Conservation (phyloP, 2,797 vertebrate genomes). For the Parambassis ranga region DNA sequence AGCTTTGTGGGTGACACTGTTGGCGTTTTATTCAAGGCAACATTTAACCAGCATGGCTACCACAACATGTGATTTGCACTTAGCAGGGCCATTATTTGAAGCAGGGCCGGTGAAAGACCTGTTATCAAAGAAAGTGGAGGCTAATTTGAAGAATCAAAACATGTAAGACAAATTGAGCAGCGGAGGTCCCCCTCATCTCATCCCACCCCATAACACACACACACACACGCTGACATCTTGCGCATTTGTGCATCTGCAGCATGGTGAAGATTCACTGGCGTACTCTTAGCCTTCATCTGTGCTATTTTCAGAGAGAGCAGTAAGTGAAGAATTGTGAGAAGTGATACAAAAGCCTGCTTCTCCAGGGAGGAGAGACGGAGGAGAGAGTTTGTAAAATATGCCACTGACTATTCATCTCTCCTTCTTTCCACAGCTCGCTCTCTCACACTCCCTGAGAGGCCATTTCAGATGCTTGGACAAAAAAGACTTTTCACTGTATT, state of each 20-base stretch:
- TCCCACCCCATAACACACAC: neutral
- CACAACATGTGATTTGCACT: neutral
- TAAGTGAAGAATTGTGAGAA: constrained; percentile 55
- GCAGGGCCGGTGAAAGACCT: too few relatives aligned
- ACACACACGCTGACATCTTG: neutral
- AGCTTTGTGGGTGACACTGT: neutral
- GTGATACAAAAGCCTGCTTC: constrained; percentile 56
- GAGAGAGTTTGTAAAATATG: constrained; percentile 42
- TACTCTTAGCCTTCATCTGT: constrained; percentile 36
- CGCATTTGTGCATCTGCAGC: constrained; percentile 31
- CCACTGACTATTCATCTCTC: constrained; percentile 21
- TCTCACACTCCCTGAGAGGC: constrained; percentile 3
- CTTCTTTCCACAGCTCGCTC: neutral
- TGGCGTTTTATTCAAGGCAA: neutral
- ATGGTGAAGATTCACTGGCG: constrained; percentile 25
- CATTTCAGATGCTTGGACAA: constrained; percentile 18
- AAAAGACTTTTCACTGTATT: constrained; percentile 8
- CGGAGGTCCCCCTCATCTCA: too few relatives aligned
- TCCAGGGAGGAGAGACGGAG: constrained; percentile 17
- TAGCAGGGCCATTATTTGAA: too few relatives aligned
- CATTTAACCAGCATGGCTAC: neutral
- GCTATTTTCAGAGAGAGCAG: constrained; percentile 53
- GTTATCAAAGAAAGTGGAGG: too few relatives aligned
- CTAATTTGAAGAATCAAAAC: too few relatives aligned
- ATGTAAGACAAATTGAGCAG: too few relatives aligned